Evolutionary conservation across 2,797 vertebrate species (phyloP), one percentile per base, ranked within the genome.

Genomic region (Mallotus villosus): DNA sequence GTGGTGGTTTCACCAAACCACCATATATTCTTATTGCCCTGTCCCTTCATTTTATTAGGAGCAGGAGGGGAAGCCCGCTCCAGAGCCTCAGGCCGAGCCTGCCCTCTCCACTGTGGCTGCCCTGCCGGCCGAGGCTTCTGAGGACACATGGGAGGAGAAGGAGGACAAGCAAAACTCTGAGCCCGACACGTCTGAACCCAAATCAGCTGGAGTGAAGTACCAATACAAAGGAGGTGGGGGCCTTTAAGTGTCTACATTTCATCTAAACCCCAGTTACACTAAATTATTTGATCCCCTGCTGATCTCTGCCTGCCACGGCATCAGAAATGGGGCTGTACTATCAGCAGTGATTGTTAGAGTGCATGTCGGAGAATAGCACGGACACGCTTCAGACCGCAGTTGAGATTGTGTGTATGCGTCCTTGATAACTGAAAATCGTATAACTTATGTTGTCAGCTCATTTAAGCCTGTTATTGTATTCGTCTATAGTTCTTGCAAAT

Each of bases 131-230:
- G 96, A 97, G 77, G 95, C 94, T 57, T 78, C 80, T 0, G 96
- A 99, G 6, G 97, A 99, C 89, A 96, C 96, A 0, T 98, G 96
- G 97, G 97, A 99, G 73, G 95, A 98, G 65, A 98, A 97, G 75
- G 97, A 99, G 76, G 97, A 99, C 85, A 99, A 98, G 85, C 90
- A 95, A 71, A 94, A 93, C 67, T 88, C 94, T 0, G 95, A 96
- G 82, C 94, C 96, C 62, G 93, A 94, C 59, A 89, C 93, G 76
- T 84, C 94, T 2, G 92, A 89, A n/a, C 51, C 74, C 24, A 84
- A 87, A 72, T 68, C 86, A 55, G 80, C 80, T 17, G 95, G 96
- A 61, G 94, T 94, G 89, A 99, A 98, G 81, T 97, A 98, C 53
- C 92, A 96, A 76, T 98, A 96, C 85, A 99, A 98, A 90, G 95